phyloP scores from a whole-genome alignment of 2,888 invertebrate species.

The Cheilosia scutellata region DNA sequence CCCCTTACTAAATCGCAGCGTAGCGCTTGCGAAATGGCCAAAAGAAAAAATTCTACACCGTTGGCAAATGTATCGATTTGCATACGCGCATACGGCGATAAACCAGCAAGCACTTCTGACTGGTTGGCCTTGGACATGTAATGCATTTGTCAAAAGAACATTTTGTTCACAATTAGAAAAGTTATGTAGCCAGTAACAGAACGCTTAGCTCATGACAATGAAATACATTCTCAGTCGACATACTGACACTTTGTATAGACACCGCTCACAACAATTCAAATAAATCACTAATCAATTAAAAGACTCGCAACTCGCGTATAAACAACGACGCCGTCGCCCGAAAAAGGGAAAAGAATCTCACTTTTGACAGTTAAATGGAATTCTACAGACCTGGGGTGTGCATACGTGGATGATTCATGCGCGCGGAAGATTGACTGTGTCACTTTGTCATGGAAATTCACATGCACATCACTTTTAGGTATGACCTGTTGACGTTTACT shows the following conservation, averaged over 20 bases:
- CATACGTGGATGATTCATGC: constrained; percentile 20
- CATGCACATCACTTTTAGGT: not conserved
- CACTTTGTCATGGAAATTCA: constrained; percentile 20
- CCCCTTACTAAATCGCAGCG: not conserved
- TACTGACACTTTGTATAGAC: not conserved
- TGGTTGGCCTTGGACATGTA: constrained; percentile 58
- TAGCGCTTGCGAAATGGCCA: constrained; percentile 17
- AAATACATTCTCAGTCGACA: constrained; percentile 8
- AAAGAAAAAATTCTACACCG: constrained; percentile 7
- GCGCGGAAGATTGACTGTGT: not conserved
- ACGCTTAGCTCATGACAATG: constrained; percentile 6
- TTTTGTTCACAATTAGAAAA: constrained; percentile 31
- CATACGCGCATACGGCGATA: constrained; percentile 7
- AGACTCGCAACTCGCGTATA: constrained; percentile 8
- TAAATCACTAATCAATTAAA: constrained; percentile 27
- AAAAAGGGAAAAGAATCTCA: constrained; percentile 46
- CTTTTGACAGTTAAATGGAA: constrained; percentile 54
- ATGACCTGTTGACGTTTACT: not conserved
- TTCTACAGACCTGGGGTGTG: constrained; percentile 48
- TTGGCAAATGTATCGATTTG: constrained; percentile 29
- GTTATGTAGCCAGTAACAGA: not conserved
- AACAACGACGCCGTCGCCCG: not conserved
- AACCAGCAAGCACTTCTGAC: constrained; percentile 33
- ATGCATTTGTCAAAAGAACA: constrained; percentile 57
- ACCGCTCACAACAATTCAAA: constrained; percentile 18